Evolutionary conservation across 30 jellyfish, hydroid and myxozoan species (phyloP), one percentile per base, ranked within the genome.

Genomic region (Chrysaora quinquecirrha): DNA sequence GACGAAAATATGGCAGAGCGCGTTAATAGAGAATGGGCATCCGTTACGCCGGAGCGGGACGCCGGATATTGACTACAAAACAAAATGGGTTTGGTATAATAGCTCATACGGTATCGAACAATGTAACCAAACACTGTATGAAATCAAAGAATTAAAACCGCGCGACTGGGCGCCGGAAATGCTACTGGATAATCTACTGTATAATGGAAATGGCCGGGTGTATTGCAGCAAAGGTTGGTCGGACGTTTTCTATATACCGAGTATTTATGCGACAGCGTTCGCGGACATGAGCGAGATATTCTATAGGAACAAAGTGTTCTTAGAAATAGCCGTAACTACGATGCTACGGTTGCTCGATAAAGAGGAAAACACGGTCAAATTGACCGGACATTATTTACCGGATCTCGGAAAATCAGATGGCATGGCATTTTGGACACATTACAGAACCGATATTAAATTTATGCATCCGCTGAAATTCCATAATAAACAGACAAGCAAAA

Each of bases 201-300:
- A 67, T 11, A 90, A 90, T 61, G 94, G 97, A 1, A 72, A 83
- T 48, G 96, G 94, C 9, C 74, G 56, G 67, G 34, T 72, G 0
- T 73, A 71, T 56, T 90, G 97, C 82, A 85, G 94, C 78, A 76
- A 76, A 70, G 97, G 97, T 18, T 90, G 97, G 97, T 83, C 97
- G 14, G 97, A 90, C 54, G 48, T 90, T 19, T 90, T 83, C 66
- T 90, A 90, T 46, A 78, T 90, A 58, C 97, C 97, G 69, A 83
- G 90, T 24, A 38, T 35, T 1, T 67, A 82, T 83, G 96, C 96
- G 34, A 61, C 72, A 10, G 84, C 83, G 27, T 90, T 52, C 64
- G 87, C 90, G 60, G 80, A 84, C 30, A 60, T 90, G 21, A 64
- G 96, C 47, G 84, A 73, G 34, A 83, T 90, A 28, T 85, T 85